Conservation (phyloP, 2,888 invertebrate species). For the Chironomus riparius region DNA sequence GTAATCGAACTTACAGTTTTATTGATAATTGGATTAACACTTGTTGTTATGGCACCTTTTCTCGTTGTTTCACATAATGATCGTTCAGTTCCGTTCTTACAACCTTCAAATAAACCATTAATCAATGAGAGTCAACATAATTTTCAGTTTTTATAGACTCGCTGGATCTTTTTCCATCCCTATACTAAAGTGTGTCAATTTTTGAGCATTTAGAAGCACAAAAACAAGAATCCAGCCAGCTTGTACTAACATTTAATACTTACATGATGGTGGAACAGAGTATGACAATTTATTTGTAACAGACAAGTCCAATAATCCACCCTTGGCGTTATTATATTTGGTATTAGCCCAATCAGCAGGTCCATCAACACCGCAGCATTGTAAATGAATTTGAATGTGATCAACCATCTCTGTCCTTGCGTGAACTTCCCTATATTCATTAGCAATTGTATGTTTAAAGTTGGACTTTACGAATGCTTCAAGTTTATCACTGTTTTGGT, state of each 20-base stretch:
- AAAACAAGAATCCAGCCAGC: neutral
- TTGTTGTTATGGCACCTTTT: conserved; percentile 43
- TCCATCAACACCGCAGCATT: conserved; percentile 69
- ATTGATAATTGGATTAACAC: conserved; percentile 44
- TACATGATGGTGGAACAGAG: conserved; percentile 49
- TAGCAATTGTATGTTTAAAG: conserved; percentile 53
- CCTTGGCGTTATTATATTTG: conserved; percentile 43
- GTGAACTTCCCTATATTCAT: conserved; percentile 50
- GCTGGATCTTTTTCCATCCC: neutral
- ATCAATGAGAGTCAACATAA: neutral
- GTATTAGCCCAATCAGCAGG: conserved; percentile 64
- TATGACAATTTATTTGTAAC: conserved; percentile 47
- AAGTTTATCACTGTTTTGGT: conserved; percentile 57
- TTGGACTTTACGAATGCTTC: conserved; percentile 54
- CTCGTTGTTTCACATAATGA: conserved; percentile 46
- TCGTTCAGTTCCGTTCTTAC: conserved; percentile 45
- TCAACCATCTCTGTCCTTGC: conserved; percentile 55
- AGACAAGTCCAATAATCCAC: conserved; percentile 43
- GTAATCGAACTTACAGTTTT: conserved; percentile 41
- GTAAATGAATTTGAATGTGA: conserved; percentile 54
- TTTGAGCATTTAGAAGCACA: too few species aligned
- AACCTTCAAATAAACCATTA: conserved; percentile 34
- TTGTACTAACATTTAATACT: too few species aligned
- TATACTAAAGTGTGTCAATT: too few species aligned
- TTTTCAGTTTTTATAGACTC: neutral